Evolutionary conservation across 2,888 invertebrate species (phyloP), one percentile per base, ranked within the genome.

Genomic region (Hydroisotoma schaefferi): DNA sequence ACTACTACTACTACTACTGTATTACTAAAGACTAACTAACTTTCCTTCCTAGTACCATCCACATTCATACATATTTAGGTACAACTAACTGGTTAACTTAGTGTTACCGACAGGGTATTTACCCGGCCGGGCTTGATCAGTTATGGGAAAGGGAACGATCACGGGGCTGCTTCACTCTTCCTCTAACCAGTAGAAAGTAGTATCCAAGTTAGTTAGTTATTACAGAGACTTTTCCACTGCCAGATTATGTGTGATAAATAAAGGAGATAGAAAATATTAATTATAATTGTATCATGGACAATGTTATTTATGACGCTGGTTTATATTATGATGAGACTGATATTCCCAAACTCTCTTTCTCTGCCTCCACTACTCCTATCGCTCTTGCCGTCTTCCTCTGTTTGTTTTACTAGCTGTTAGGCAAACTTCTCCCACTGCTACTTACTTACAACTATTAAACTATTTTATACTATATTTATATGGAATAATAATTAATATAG

Each of bases 211-310:
- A 12, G 33, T n/a, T n/a, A n/a, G n/a, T n/a, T n/a, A n/a, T n/a
- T n/a, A n/a, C n/a, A n/a, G 12, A 47, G 25, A 47, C 23, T 47
- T 47, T 47, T 25, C 8, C 8, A 52, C 37, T 15, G 20, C 22
- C 37, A 52, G 52, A 52, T 52, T 52, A 52, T 52, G 25, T 22
- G 52, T 52, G 52, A 52, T 52, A 52, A 52, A 52, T 52, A 52
- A 52, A 52, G 52, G 47, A 59, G 54, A 59, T 55, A 59, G 59
- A 55, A 55, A 59, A 55, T 59, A 59, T 59, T 59, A 59, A 59
- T 59, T 59, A 59, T 55, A 49, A 59, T 59, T 59, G 59, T 59
- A 59, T 59, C 49, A 26, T 49, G 53, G 54, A 33, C 54, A 54
- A 40, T 48, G 59, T 59, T 59, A 59, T 59, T 59, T 59, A 59